A percentile compares a stretch with the other conserved stretches of the same genome.
Conservation (phyloP, 2,888 invertebrate genomes). For the Dermolepida albohirtum region DNA sequence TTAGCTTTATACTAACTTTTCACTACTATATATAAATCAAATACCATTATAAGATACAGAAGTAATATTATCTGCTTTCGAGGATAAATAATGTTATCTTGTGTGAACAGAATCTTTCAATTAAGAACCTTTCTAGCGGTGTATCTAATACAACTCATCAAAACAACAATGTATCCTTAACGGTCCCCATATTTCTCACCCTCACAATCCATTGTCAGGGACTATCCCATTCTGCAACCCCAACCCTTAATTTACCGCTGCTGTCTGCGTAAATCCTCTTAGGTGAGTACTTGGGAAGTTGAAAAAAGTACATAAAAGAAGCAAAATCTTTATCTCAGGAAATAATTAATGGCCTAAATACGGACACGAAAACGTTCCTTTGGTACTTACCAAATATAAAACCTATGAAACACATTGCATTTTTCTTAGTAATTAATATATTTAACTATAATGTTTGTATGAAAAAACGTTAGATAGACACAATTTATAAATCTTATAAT, state of each 20-base stretch:
- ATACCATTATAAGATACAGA: conserved; percentile 23
- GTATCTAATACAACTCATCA: conserved; percentile 38
- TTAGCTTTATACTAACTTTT: background rate
- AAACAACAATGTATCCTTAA: conserved; percentile 36
- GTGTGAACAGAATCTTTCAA: conserved; percentile 24
- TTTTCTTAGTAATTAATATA: too few species aligned
- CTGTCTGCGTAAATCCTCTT: conserved; percentile 29
- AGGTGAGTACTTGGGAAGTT: conserved; percentile 6
- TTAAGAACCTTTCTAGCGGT: conserved; percentile 22
- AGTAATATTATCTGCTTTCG: conserved; percentile 13
- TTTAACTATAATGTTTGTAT: too few species aligned
- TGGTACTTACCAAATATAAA: too few species aligned
- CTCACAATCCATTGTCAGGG: conserved; percentile 18
- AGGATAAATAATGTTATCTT: conserved; percentile 14
- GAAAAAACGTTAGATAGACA: too few species aligned
- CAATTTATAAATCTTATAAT: too few species aligned
- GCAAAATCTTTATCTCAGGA: too few species aligned
- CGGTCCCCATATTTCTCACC: conserved; percentile 32
- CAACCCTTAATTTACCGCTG: conserved; percentile 36
- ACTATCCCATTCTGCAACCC: conserved; percentile 26
- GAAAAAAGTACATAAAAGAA: conserved; percentile 4
- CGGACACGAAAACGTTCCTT: too few species aligned
- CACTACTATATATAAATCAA: conserved; percentile 3
- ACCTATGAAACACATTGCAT: too few species aligned
- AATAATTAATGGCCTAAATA: too few species aligned